Base-by-base conservation (phyloP, 2,113 vertebrate species). In the Myotis brandtii region DNA sequence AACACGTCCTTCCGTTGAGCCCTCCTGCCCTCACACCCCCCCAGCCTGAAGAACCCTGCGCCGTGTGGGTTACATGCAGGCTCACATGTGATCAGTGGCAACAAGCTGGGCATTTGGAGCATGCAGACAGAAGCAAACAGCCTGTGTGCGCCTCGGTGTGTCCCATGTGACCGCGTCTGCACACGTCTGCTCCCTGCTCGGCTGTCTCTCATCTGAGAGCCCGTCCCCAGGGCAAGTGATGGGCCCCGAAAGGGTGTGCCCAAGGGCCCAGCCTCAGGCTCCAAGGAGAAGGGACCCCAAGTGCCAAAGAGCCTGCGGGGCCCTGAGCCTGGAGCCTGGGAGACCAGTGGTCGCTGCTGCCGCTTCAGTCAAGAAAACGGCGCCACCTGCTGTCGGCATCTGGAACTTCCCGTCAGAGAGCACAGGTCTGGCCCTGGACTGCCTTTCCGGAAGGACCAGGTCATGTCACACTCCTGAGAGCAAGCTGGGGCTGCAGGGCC, bases 351-450 rank as follows among this genome's bases (percentile, higher is more conserved):
- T 14, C 0, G 69, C 2, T 2, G 43, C 30, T 21, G 56, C 6
- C 20, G 81, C 32, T 43, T 9, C 37, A 1, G 73, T 30, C 62
- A 25, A 14, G 93, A 95, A 86, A 97, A 96, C 62, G 95, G 95
- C 97, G 46, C 97, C 98, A 98, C 76, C 97, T 98, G 82, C 97
- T 93, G 97, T 48, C 59, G 0, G 9, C 9, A 81, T 69, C 54
- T n/a, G 54, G 94, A 46, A 96, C 20, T 79, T 59, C 84, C 93
- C 79, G 46, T 3, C 34, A 50, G 85, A 18, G 25, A 66, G 34
- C 14, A 0, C 17, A 4, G 0, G 0, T 32, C 4, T 4, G 86
- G 52, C 43, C 73, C 50, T 84, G 59, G 5, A 0, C 0, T 0
- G 73, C 32, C 66, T 62, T 54, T 76, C 8, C 1, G 0, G 13